Base-by-base conservation (phyloP, 2,888 invertebrate genomes). In the Hartigia nigra region DNA sequence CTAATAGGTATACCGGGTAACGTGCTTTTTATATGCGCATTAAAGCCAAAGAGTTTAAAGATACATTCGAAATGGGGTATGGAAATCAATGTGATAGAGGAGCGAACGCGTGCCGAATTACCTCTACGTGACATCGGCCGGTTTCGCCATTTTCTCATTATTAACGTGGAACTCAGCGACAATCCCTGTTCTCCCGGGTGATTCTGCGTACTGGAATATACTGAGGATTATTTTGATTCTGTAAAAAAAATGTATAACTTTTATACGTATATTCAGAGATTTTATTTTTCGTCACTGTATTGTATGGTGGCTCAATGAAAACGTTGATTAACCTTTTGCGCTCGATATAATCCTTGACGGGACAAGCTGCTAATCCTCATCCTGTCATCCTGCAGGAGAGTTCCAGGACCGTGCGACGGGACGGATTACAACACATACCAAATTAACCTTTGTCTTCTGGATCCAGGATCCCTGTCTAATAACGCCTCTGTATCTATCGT, bases 41-140 rank as follows among this genome's bases (percentile, higher is more conserved):
- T 9, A 55, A 55, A 55, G 55, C 55, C 55, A 9, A 23, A 55
- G 23, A 55, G 55, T 55, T 5, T 55, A 55, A 82, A 82, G 83
- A 84, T 84, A 82, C 82, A 82, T 76, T 55, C 78, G 81, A 81
- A 85, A 85, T 82, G 82, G 86, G 86, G 86, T 84, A 88, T 88
- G 89, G 86, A 91, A 91, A 91, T 90, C 90, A 91, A 91, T 91
- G 91, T 90, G 90, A 90, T 87, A 88, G 90, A 87, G 87, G 87
- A 87, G 87, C 86, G 86, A 87, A 90, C 88, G 90, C 91, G 91
- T 91, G 91, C 90, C 87, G 89, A 91, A 91, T 91, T 91, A 91
- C 91, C 91, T 91, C 90, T 91, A 91, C 91, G 91, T 91, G 91
- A 91, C 91, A 89, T 90, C 89, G 88, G 87, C 84, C 88, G 87